phyloP scores from a whole-genome alignment of 2,113 vertebrate genomes.

The Anseranas semipalmata region DNA sequence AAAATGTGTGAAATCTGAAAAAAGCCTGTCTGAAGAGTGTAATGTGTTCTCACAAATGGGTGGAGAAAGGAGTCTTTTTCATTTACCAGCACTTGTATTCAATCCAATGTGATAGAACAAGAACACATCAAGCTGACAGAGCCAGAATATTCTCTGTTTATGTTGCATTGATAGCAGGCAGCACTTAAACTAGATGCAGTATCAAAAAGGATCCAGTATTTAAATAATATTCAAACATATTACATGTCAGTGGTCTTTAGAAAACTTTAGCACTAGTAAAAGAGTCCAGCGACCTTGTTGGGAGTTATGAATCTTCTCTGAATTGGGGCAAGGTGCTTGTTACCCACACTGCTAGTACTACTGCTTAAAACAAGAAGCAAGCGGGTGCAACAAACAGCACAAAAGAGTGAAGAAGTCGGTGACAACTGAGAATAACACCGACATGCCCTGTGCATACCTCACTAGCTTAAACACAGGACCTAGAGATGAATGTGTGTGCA shows the following conservation, averaged over 20 bases:
- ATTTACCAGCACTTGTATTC: background rate
- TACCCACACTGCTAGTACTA: background rate
- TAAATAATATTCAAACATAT: background rate
- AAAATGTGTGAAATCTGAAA: slow-evolving; percentile 29
- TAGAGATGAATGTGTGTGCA: background rate
- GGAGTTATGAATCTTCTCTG: background rate
- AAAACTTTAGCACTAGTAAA: background rate
- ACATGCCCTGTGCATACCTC: background rate
- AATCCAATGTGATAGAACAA: background rate
- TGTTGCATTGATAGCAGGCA: background rate
- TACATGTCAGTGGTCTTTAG: background rate
- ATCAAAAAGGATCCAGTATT: background rate
- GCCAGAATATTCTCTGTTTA: background rate
- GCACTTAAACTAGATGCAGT: background rate
- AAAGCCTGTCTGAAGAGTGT: background rate
- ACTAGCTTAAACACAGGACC: background rate
- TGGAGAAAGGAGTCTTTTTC: background rate
- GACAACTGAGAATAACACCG: background rate
- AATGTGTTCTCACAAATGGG: background rate
- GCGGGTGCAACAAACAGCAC: background rate
- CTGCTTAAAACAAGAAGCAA: background rate
- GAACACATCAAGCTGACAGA: background rate
- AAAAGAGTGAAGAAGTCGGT: background rate
- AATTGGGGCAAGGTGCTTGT: background rate
- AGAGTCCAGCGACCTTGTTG: background rate